Base-by-base conservation (phyloP, 1,140 invertebrate genomes). In the Heliconius eleuchia region DNA sequence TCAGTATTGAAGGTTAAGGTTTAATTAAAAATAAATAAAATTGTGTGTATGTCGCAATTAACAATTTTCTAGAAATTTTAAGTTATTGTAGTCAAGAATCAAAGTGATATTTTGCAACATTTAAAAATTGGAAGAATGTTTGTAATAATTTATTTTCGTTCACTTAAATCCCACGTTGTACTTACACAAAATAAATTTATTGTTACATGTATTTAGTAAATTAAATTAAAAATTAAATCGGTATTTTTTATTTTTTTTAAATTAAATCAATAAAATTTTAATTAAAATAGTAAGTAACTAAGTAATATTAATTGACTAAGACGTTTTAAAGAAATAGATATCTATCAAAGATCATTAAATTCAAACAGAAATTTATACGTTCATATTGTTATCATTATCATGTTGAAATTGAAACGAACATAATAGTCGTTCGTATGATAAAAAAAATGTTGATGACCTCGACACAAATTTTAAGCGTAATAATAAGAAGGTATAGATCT, bases 1-100 rank as follows among this genome's bases (percentile, higher is more conserved):
- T 57, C 27, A 66, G 60, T 30, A 66, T 66, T 66, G 60, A 66
- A 66, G 60, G 60, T 66, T 66, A 66, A 66, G 23, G 60, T 30
- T 27, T 13, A 11, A 30, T 27, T 66, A 30, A 66, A 66, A 66
- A 66, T 66, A 66, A 66, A 66, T 66, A 66, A 60, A 60, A 60
- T 34, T 34, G 30, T 34, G 11, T 30, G 27, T 66, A 3, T 66
- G 60, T 66, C 13, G 60, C 27, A 66, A 66, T 66, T 30, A 5
- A 66, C 23, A 66, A 30, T 66, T 66, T 60, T 30, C 23, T 8
- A 66, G 60, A 11, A 30, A 13, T n/a, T 66, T 27, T 23, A 66
- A 4, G 13, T 13, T 7, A 30, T 66, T 66, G 8, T 30, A 16
- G 30, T 34, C 2, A 34, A 30, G 60, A 66, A 16, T 30, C 13